Base-by-base conservation (phyloP, 2,113 vertebrate genomes). In the Myiozetetes cayanensis region DNA sequence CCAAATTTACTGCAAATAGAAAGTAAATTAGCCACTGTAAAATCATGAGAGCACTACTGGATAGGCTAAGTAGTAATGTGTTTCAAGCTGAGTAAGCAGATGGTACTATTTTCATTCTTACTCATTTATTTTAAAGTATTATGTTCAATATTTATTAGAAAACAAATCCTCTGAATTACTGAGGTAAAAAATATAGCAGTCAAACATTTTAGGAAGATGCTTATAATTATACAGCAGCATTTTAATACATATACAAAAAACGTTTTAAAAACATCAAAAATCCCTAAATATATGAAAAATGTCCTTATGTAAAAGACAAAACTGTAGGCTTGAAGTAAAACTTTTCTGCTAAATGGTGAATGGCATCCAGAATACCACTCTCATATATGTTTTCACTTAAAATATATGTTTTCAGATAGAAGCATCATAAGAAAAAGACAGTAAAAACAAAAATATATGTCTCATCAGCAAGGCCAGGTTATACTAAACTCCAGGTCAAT, bases 71-170 rank as follows among this genome's bases (percentile, higher is more conserved):
- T 8, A 73, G 25, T 43, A 70, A 56, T 39, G 14, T 55, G n/a
- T 71, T 86, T 94, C 79, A 93, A 81, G 52, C 73, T 71, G 73
- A 88, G 72, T 68, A 95, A 92, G 83, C 92, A 92, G 92, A 93
- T 94, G 92, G 37, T 75, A 91, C 62, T 95, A 80, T 89, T 89
- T 76, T 93, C 68, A 77, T 80, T 92, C 46, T 83, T 66, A 46
- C 8, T 83, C 15, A 74, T 86, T 77, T 88, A 85, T 88, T 89
- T 85, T 65, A 49, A 95, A 75, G 10, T 37, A 43, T 80, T 90
- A 88, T 83, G 6, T 83, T 79, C 18, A 82, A 28, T 85, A 71
- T 67, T 85, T 85, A 49, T 52, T 27, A 43, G 8, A 11, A 33
- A 89, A 84, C 85, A 13, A 8, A 1, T 47, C 65, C 24, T 62